Conservation (phyloP, 2,113 vertebrate genomes). For the Malurus melanocephalus region DNA sequence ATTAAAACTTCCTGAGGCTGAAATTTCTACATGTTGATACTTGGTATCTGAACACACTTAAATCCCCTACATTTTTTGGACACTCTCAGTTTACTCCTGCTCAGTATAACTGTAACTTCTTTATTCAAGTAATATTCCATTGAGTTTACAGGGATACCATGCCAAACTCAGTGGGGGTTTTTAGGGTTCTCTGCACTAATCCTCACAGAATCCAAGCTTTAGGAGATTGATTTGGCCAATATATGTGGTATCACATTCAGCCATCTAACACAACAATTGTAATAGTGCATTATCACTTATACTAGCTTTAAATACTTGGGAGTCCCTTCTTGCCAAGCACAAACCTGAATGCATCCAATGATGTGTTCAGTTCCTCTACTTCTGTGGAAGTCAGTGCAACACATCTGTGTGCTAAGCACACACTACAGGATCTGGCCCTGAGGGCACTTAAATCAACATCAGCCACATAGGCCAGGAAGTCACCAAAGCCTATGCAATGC, state of each 20-base stretch:
- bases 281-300: not conserved
- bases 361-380: constrained; percentile 36
- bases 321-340: constrained; percentile 9
- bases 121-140: not conserved
- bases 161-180: not conserved
- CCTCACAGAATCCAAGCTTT: not conserved
- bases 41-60: not conserved
- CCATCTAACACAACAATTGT: not conserved
- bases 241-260: not conserved
- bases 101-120: not conserved
- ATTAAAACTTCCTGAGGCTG: constrained; percentile 46
- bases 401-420: constrained; percentile 52
- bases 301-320: constrained; percentile 23
- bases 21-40: constrained; percentile 25
- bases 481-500: not conserved
- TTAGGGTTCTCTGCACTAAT: not conserved
- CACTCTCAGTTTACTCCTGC: not conserved
- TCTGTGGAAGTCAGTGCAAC: constrained; percentile 38
- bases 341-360: constrained; percentile 8
- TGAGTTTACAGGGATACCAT: not conserved
- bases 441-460: not conserved
- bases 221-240: not conserved
- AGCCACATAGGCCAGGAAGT: not conserved
- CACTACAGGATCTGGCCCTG: not conserved
- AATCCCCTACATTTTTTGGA: not conserved